phyloP scores from a whole-genome alignment of 53 echinoderm and acorn worm species.

The Arbacia lixula region DNA sequence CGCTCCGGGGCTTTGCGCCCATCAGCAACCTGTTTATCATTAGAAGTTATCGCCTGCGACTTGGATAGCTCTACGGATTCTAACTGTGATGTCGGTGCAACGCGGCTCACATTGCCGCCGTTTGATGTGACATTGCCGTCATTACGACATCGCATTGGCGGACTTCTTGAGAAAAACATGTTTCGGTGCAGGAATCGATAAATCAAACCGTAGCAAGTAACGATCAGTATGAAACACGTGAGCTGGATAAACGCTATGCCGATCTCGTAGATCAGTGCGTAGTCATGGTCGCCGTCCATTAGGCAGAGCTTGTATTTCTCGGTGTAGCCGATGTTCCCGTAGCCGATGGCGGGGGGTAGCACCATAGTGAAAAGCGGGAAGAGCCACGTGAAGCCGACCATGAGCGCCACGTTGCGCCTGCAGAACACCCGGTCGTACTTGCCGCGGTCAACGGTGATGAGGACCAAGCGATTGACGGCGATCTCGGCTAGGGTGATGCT shows the following conservation, averaged over 20 bases:
- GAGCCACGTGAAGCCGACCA: constrained; percentile 24
- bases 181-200: constrained; percentile 26
- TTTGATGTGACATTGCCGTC: background rate
- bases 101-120: background rate
- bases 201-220: constrained; percentile 5
- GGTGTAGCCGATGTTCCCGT: constrained; percentile 33
- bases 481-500: constrained; percentile 19
- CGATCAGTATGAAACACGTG: constrained; percentile 31
- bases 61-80: background rate
- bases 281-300: constrained; percentile 37
- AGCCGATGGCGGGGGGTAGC: constrained; percentile 15
- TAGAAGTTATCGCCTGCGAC: background rate
- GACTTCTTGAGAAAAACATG: constrained; percentile 20
- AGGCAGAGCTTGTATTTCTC: constrained; percentile 44
- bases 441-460: constrained; percentile 8
- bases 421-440: constrained; percentile 7
- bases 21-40: background rate
- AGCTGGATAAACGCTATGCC: constrained; percentile 17
- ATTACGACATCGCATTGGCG: background rate
- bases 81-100: constrained; percentile 2
- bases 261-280: constrained; percentile 43
- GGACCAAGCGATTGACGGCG: constrained; percentile 35
- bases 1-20: background rate
- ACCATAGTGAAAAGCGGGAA: constrained; percentile 40
- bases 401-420: constrained; percentile 6